Conservation (phyloP, 2,113 vertebrate species). For the Leptosomus discolor region DNA sequence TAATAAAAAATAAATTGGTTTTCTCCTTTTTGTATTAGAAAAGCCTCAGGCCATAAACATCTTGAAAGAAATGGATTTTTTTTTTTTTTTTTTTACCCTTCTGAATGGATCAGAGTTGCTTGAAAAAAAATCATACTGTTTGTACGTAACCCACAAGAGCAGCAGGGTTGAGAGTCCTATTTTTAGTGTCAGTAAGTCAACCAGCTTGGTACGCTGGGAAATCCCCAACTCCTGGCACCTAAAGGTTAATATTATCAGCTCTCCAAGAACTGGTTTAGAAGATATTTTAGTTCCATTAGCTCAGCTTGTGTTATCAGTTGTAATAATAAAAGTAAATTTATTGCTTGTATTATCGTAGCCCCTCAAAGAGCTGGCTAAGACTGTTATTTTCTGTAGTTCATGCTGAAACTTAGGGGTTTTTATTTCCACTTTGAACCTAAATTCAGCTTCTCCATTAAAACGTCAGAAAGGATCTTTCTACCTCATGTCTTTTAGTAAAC, state of each 20-base stretch:
- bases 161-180: neutral
- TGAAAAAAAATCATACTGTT: neutral
- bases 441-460: neutral
- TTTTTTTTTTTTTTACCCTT: neutral
- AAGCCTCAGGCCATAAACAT: neutral
- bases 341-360: neutral
- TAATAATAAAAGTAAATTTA: constrained; percentile 39
- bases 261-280: constrained; percentile 1
- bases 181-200: constrained; percentile 16
- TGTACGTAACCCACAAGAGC: neutral
- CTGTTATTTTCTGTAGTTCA: neutral
- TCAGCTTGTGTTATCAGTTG: constrained; percentile 24
- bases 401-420: neutral
- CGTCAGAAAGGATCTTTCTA: neutral
- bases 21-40: constrained; percentile 18
- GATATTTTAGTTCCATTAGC: constrained; percentile 18
- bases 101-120: neutral
- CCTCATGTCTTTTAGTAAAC: neutral
- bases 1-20: constrained; percentile 52
- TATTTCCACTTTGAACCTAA: neutral
- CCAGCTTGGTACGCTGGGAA: neutral
- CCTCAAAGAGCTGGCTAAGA: neutral
- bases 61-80: constrained; percentile 9
- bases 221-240: constrained; percentile 25
- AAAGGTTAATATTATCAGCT: constrained; percentile 24